These are phyloP conservation scores for Fulmarus glacialis DNA, from an alignment of 2,113 vertebrate genomes.

Conservation along the genomic window DNA sequence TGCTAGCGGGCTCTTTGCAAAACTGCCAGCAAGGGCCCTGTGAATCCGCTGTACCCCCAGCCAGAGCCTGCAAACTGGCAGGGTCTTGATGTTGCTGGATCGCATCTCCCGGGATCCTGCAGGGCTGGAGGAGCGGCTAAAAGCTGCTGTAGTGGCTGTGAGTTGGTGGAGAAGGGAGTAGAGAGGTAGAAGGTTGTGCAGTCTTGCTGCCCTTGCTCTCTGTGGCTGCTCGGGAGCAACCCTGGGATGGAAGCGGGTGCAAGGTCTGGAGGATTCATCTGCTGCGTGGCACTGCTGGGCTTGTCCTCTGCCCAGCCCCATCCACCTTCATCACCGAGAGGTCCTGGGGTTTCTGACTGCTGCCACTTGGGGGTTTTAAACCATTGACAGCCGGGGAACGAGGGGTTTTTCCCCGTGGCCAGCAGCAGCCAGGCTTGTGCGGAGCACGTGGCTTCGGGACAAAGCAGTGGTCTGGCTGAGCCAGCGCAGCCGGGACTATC, in stretches of 20 bases:
- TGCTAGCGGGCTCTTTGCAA: not conserved
- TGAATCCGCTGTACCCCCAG: rapidly evolving
- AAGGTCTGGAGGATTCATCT: not conserved
- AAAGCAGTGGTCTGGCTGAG: not conserved
- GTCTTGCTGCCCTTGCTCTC: not conserved
- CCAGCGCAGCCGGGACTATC: not conserved
- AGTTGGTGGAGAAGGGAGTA: not conserved
- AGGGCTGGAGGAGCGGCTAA: not conserved
- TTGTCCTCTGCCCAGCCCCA: not conserved
- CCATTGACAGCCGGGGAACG: not conserved
- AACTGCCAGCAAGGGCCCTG: not conserved
- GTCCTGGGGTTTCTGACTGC: not conserved
- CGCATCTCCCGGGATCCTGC: rapidly evolving
- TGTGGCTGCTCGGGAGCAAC: rapidly evolving
- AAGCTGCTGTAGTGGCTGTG: not conserved
- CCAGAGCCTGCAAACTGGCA: not conserved
- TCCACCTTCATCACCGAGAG: not conserved
- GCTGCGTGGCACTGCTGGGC: not conserved
- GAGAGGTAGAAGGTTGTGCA: not conserved
- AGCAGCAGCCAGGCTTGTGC: not conserved
- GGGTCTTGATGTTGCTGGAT: not conserved
- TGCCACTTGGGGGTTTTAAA: not conserved
- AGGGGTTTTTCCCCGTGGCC: rapidly evolving
- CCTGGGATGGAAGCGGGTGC: not conserved
- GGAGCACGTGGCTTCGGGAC: not conserved